Percentiles rank a stretch among this genome's conserved stretches.
phyloP scores from a whole-genome alignment of 35 echinoderm and acorn worm genomes.

The Hemicentrotus pulcherrimus region DNA sequence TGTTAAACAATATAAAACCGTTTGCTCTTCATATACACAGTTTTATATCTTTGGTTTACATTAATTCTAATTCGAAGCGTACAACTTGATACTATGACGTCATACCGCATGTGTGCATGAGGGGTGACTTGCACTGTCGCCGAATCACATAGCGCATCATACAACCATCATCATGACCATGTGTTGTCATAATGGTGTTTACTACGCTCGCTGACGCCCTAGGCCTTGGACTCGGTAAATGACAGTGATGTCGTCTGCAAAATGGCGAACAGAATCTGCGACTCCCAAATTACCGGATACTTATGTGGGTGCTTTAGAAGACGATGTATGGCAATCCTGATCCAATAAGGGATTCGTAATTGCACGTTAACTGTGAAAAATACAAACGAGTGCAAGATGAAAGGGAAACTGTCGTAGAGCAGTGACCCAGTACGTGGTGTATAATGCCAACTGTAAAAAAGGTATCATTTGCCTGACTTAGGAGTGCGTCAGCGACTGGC shows the following conservation, averaged over 20 bases:
- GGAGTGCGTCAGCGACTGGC: too few species aligned
- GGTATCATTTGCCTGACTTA: too few species aligned
- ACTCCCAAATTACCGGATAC: background rate
- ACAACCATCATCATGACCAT: background rate
- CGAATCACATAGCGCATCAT: background rate
- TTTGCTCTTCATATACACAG: background rate
- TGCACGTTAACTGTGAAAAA: background rate
- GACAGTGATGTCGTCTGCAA: background rate
- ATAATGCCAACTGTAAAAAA: too few species aligned
- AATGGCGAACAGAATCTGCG: background rate
- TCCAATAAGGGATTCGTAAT: background rate
- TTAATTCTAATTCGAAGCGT: background rate
- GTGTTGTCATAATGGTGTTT: slow-evolving; percentile 18
- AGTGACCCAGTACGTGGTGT: too few species aligned
- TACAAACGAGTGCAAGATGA: background rate
- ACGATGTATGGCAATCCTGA: background rate
- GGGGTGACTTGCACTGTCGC: background rate
- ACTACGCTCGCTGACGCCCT: background rate
- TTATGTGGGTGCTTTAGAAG: background rate
- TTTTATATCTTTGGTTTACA: background rate
- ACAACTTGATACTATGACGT: background rate
- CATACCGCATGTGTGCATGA: background rate
- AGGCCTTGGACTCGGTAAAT: background rate
- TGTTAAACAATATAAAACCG: background rate
- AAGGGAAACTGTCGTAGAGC: background rate